Base-by-base conservation (phyloP, 2,888 invertebrate species). In the Gortyna flavago region DNA sequence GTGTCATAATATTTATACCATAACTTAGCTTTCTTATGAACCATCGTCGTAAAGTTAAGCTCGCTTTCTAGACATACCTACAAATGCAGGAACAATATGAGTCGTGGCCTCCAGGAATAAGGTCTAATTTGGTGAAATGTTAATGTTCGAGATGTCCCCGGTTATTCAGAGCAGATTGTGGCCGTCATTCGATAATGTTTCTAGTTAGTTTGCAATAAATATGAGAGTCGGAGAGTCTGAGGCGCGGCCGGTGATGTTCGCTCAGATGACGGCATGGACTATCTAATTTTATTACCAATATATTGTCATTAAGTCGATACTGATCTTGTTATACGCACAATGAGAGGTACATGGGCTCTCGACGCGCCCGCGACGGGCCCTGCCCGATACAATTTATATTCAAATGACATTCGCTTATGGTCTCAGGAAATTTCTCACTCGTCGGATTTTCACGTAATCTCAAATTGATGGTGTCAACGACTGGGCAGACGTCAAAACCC, bases 201-300 rank as follows among this genome's bases (percentile, higher is more conserved):
- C 96, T 96, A 96, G 95, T 95, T 94, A 90, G 95, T 94, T 96
- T 86, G 95, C 95, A 94, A 95, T 96, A 96, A 95, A 96, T 94
- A 94, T 95, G 94, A 96, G 94, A 95, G 93, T 95, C 92, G 92
- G 92, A 89, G 89, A 89, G 91, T 90, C 86, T 90, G 90, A 89
- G 90, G 89, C 88, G 83, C 89, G 90, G 91, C 88, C 88, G 89
- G 91, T 93, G 95, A 95, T 95, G 95, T 95, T 94, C 93, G 91
- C 91, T 91, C 89, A 92, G 93, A 94, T 96, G 96, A 96, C 95
- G 95, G 93, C 92, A 93, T 93, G 93, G 95, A 94, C 96, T 96
- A 96, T 96, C 96, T 96, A 96, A 96, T 95, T 96, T 96, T 96
- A 96, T 96, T 95, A 96, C 96, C 96, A 96, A 96, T 96, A 96